A percentile compares a stretch with the other conserved stretches of the same genome.
phyloP scores from a whole-genome alignment of 2,113 vertebrate genomes.

The Phaethon lepturus region DNA sequence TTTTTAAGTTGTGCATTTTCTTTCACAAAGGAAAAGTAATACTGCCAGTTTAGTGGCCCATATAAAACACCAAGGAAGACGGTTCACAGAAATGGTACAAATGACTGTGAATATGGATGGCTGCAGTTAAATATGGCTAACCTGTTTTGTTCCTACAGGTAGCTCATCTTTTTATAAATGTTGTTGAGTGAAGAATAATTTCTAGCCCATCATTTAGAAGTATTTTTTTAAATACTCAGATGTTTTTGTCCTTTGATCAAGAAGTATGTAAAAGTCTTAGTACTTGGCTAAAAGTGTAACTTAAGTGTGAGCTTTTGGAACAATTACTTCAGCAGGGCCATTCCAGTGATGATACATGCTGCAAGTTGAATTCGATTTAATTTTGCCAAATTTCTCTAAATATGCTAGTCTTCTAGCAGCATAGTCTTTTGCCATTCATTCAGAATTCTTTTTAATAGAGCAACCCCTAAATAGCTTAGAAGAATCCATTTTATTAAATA shows the following conservation, averaged over 20 bases:
- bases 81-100: neutral
- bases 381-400: neutral
- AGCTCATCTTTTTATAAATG: neutral
- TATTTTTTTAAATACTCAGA: neutral
- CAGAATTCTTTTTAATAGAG: neutral
- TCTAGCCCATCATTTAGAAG: neutral
- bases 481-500: neutral
- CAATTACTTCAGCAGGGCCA: neutral
- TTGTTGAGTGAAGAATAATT: neutral
- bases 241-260: neutral
- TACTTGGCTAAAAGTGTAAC: neutral
- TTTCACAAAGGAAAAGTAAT: neutral
- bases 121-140: neutral
- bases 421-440: neutral
- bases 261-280: neutral
- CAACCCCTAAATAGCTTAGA: neutral
- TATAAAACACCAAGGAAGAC: neutral
- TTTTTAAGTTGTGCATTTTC: neutral
- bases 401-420: neutral
- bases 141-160: neutral
- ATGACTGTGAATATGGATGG: neutral
- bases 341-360: neutral
- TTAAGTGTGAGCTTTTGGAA: neutral
- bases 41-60: neutral
- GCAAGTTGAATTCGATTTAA: neutral